Conservation (phyloP, 92 coral and sea anemone genomes). For the Ricordea florida region DNA sequence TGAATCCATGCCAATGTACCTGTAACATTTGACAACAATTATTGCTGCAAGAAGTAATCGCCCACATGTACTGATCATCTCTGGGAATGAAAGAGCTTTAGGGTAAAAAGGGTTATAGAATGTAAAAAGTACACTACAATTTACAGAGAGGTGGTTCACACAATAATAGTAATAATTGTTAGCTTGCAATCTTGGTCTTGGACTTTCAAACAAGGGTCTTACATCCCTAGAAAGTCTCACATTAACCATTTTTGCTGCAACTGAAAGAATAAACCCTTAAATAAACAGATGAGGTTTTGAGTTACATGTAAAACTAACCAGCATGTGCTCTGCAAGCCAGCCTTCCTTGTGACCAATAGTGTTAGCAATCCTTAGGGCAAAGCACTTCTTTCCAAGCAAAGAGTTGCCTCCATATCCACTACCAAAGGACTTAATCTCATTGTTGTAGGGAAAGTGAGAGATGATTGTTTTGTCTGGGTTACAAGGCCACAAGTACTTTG, state of each 20-base stretch:
- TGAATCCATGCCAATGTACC: too few relatives aligned
- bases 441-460: slow-evolving; percentile 79
- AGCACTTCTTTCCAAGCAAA: slow-evolving; percentile 88
- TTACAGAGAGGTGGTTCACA: too few relatives aligned
- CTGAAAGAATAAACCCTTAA: background rate
- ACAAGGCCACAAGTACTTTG: slow-evolving; percentile 75
- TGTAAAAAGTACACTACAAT: too few relatives aligned
- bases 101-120: too few relatives aligned
- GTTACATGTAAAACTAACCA: slow-evolving; percentile 76
- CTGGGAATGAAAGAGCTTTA: too few relatives aligned
- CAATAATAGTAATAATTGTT: too few relatives aligned
- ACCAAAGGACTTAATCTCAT: slow-evolving; percentile 80
- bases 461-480: slow-evolving; percentile 83
- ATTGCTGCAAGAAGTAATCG: too few relatives aligned
- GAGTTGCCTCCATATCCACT: slow-evolving; percentile 96
- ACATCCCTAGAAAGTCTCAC: too few relatives aligned
- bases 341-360: slow-evolving; percentile 83
- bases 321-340: slow-evolving; percentile 93
- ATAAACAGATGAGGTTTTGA: background rate
- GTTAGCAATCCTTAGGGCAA: slow-evolving; percentile 87
- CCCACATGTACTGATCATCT: too few relatives aligned
- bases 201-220: too few relatives aligned
- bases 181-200: background rate
- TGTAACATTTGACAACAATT: too few relatives aligned
- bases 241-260: too few relatives aligned